phyloP scores from a whole-genome alignment of 2,113 vertebrate species.

The Mobula hypostoma region DNA sequence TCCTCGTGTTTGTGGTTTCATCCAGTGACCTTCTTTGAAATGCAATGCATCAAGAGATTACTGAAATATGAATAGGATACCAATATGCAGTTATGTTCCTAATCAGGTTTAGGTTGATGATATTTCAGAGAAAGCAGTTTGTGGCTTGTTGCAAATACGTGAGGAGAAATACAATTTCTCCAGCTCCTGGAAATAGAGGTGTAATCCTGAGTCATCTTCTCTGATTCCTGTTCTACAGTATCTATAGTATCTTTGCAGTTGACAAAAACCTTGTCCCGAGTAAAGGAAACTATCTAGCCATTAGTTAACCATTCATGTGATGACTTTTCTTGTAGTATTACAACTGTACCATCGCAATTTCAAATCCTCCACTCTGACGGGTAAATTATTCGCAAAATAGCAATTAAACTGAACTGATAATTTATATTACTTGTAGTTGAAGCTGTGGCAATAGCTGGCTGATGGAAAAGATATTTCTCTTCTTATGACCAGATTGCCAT shows the following conservation, averaged over 20 bases:
- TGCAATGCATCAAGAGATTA: background rate
- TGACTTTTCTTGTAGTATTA: background rate
- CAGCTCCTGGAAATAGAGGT: background rate
- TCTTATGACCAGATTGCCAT: conserved; percentile 20
- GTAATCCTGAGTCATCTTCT: background rate
- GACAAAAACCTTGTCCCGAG: background rate
- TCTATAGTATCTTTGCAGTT: background rate
- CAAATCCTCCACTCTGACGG: background rate
- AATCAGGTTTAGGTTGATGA: background rate
- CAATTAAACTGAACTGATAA: conserved; percentile 51
- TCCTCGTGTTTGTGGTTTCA: background rate
- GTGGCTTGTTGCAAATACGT: background rate
- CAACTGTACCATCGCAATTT: background rate
- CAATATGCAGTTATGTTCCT: background rate
- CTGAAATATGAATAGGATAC: background rate
- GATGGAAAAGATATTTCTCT: background rate
- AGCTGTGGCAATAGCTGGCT: conserved; percentile 43
- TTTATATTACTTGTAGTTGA: background rate
- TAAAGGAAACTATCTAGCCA: background rate
- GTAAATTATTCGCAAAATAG: conserved; percentile 32
- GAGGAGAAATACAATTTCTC: background rate
- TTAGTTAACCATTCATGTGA: background rate
- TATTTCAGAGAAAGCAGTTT: background rate
- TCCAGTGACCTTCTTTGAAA: background rate
- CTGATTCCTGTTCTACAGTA: no score